A percentile compares a stretch with the other conserved stretches of the same genome.
phyloP scores from a whole-genome alignment of 2,113 vertebrate genomes.

The Actenoides hombroni region DNA sequence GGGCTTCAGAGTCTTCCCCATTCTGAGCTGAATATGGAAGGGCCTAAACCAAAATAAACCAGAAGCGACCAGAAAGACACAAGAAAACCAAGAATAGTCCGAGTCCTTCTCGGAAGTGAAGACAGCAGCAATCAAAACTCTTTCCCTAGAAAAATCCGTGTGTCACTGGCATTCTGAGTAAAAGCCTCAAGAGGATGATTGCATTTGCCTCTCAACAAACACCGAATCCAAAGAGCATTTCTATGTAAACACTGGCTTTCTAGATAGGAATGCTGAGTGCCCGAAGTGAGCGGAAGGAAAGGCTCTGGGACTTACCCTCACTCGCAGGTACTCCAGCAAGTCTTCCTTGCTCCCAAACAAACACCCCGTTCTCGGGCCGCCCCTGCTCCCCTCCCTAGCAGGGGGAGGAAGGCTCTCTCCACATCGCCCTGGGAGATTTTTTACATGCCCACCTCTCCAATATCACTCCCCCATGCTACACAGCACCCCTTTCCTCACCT shows the following conservation, averaged over 20 bases:
- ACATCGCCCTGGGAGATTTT: accelerated
- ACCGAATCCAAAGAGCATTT: neutral
- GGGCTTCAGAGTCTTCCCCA: neutral
- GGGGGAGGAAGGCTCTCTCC: accelerated
- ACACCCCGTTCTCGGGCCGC: neutral
- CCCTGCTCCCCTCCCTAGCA: neutral
- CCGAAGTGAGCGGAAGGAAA: neutral
- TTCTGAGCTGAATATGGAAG: neutral
- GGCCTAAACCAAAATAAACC: neutral
- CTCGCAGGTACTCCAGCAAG: accelerated
- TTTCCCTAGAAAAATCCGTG: neutral
- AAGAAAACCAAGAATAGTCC: neutral
- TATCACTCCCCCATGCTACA: neutral
- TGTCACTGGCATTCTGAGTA: neutral
- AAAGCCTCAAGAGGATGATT: neutral
- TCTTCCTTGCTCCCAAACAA: neutral
- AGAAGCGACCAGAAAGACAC: neutral
- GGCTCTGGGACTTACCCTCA: neutral
- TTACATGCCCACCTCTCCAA: neutral
- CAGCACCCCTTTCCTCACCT: neutral
- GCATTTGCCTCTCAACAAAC: accelerated
- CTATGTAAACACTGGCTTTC: neutral
- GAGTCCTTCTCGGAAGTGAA: accelerated
- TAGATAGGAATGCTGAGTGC: neutral
- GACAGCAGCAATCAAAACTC: neutral